Evolutionary conservation across 2,888 invertebrate species (phyloP).

Genomic region (Lycophotia porphyrea): DNA sequence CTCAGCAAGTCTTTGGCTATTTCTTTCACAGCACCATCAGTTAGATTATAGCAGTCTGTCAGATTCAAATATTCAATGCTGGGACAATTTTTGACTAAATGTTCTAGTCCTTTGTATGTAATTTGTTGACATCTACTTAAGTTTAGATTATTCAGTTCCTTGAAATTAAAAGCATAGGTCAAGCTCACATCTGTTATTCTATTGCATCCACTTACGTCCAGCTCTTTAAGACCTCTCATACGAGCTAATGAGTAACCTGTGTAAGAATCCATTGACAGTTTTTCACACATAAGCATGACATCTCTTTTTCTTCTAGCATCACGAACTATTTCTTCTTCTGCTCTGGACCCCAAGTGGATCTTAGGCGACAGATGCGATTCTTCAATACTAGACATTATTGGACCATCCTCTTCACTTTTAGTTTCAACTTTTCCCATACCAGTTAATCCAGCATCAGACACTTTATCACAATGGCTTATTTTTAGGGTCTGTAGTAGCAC

Average conservation of each 20-base stretch:
- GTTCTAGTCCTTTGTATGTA: slow-evolving; percentile 91
- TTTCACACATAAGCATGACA: slow-evolving; percentile 91
- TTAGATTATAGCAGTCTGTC: slow-evolving; percentile 92
- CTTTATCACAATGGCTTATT: slow-evolving; percentile 92
- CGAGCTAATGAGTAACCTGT: slow-evolving; percentile 89
- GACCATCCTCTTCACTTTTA: slow-evolving; percentile 76
- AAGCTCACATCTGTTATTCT: slow-evolving; percentile 93
- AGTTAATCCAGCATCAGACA: slow-evolving; percentile 93
- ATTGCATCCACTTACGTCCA: slow-evolving; percentile 93
- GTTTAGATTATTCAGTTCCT: slow-evolving; percentile 91
- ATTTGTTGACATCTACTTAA: slow-evolving; percentile 93
- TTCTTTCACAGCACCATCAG: slow-evolving; percentile 90
- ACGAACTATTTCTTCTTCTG: slow-evolving; percentile 92
- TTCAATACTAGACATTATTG: slow-evolving; percentile 80
- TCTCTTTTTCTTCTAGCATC: slow-evolving; percentile 92
- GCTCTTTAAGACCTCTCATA: slow-evolving; percentile 88
- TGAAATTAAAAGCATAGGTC: slow-evolving; percentile 92
- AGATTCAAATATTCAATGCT: slow-evolving; percentile 93
- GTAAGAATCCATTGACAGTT: slow-evolving; percentile 81
- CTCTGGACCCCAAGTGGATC: slow-evolving; percentile 92
- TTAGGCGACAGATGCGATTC: slow-evolving; percentile 74
- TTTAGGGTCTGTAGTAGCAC: slow-evolving; percentile 90
- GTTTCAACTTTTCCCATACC: slow-evolving; percentile 90
- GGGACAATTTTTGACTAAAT: slow-evolving; percentile 92
- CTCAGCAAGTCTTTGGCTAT: slow-evolving; percentile 84